Conservation (phyloP, 1,140 invertebrate genomes). For the Aphis craccivora region DNA sequence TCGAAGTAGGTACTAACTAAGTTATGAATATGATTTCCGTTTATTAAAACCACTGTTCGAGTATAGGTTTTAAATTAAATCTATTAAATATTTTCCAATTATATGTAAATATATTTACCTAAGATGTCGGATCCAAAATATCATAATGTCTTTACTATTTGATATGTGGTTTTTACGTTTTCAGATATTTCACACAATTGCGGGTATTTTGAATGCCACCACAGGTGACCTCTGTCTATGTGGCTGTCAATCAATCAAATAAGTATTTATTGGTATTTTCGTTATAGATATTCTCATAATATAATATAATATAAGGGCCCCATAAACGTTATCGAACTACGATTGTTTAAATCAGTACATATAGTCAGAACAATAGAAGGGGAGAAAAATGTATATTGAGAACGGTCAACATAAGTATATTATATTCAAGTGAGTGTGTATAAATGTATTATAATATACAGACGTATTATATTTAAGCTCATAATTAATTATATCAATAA, state of each 20-base stretch:
- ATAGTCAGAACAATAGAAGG: constrained; percentile 35
- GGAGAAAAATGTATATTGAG: background rate
- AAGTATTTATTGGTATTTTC: constrained; percentile 50
- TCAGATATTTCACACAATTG: constrained; percentile 34
- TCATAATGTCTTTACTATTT: background rate
- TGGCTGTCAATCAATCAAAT: constrained; percentile 46
- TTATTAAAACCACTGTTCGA: background rate
- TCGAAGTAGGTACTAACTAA: background rate
- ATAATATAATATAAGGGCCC: background rate
- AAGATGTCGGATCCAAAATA: background rate
- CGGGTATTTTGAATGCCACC: constrained; percentile 35
- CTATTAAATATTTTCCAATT: constrained; percentile 18
- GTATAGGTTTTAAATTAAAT: background rate
- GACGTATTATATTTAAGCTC: background rate
- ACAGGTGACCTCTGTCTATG: constrained; percentile 36
- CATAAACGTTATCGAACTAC: constrained; percentile 3
- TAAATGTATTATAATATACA: background rate
- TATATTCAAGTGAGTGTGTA: background rate
- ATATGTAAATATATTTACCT: constrained; percentile 28
- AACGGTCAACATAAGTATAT: background rate
- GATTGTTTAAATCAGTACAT: constrained; percentile 48
- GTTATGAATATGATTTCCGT: background rate
- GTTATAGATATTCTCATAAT: constrained; percentile 22
- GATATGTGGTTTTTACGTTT: constrained; percentile 30
- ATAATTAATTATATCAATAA: background rate